Conservation (phyloP, 2,888 invertebrate species). For the Aethes cnicana region DNA sequence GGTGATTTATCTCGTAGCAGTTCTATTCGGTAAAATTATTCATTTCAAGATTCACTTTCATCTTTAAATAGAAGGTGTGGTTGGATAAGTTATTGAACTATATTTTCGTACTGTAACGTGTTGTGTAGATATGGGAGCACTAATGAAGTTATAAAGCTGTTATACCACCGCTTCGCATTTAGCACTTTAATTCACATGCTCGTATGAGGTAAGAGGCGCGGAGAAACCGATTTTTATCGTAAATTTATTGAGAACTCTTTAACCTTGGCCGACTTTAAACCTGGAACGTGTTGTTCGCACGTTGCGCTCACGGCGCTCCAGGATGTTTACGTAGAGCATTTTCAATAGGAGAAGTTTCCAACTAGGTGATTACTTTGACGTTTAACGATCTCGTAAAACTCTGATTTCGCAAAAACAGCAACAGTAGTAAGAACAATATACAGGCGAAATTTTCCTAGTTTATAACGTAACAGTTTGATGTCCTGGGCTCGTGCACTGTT, state of each 20-base stretch:
- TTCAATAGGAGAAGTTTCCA: slow-evolving; percentile 38
- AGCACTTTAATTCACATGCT: slow-evolving; percentile 15
- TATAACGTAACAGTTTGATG: slow-evolving; percentile 12
- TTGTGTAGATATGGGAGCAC: slow-evolving; percentile 7
- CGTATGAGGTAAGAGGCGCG: slow-evolving; percentile 12
- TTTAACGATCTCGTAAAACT: slow-evolving; percentile 40
- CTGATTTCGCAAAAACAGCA: slow-evolving; percentile 35
- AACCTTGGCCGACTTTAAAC: slow-evolving; percentile 67
- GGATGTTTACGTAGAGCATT: slow-evolving; percentile 61
- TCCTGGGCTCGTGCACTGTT: slow-evolving; percentile 13
- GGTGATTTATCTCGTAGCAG: slow-evolving; percentile 18
- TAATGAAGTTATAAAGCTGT: slow-evolving; percentile 9
- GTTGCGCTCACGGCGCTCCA: slow-evolving; percentile 35
- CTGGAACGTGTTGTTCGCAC: slow-evolving; percentile 58
- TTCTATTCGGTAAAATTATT: slow-evolving; percentile 10
- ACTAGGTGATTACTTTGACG: slow-evolving; percentile 35
- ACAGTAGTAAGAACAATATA: slow-evolving; percentile 28
- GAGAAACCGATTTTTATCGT: slow-evolving; percentile 16
- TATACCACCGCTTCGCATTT: slow-evolving; percentile 18
- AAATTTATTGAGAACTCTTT: slow-evolving; percentile 1
- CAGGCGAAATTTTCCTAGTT: slow-evolving; percentile 14
- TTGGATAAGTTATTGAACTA: neutral
- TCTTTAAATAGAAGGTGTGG: slow-evolving; percentile 20
- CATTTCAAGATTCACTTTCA: slow-evolving; percentile 17
- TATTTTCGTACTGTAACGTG: slow-evolving; percentile 14